Evolutionary conservation across 2,888 invertebrate genomes (phyloP), one percentile per base, ranked within the genome.

Genomic region (Papilio elwesi): DNA sequence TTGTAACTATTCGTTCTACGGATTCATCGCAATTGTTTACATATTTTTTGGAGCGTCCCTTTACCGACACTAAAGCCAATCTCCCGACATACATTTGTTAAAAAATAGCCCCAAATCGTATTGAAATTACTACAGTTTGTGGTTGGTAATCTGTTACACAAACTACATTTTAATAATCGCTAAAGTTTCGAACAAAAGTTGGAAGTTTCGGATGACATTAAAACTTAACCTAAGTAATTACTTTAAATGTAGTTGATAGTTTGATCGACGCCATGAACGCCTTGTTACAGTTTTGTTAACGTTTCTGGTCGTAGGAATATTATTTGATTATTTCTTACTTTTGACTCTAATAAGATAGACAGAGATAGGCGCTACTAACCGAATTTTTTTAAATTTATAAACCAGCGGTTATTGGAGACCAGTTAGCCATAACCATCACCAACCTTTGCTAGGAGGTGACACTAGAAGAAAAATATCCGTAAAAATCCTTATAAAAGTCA

Each of bases 121-220:
- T 8, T 38, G 16, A 38, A 59, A 59, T 59, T 38, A 8, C 59
- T 59, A 38, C 59, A 59, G 38, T 38, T 59, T 59, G 57, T 9
- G 38, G 59, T 59, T 9, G 13, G n/a, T 59, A 59, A 59, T 59
- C 59, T 59, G 59, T 59, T 59, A 59, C 16, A 59, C 59, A 59
- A 59, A 59, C 59, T 57, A 36, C 7, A 57, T 36, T 57, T 38
- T 59, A n/a, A 59, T 59, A 59, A 38, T 59, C 59, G 59, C 38
- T 59, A 4, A 1, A 59, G 59, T 59, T 57, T 38, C 9, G 38
- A 38, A 59, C 59, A 59, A 59, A 59, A 59, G 38, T 59, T 59
- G 38, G 13, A 59, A 59, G 38, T 59, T 59, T 38, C 9, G n/a
- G 38, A 38, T 59, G 38, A 59, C 59, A 59, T 59, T 59, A 59